A percentile compares a stretch with the other conserved stretches of the same genome.
Conservation (phyloP, 2,888 invertebrate species). For the Melanargia galathea region DNA sequence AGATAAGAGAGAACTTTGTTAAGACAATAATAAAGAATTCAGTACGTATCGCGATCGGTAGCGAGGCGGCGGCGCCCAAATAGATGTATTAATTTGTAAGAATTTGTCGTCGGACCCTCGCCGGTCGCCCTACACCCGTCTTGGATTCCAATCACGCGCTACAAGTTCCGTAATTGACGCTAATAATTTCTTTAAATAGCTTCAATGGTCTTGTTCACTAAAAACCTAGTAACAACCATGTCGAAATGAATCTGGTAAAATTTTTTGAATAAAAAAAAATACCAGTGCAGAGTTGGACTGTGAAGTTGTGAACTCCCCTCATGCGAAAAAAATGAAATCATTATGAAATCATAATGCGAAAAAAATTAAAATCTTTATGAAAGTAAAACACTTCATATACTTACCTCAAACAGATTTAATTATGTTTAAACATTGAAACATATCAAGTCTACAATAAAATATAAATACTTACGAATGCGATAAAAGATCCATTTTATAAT, state of each 20-base stretch:
- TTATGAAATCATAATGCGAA: too few relatives aligned
- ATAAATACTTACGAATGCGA: too few relatives aligned
- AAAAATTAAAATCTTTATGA: too few relatives aligned
- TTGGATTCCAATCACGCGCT: slow-evolving; percentile 80
- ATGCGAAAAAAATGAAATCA: too few relatives aligned
- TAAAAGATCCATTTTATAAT: not conserved
- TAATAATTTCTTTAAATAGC: slow-evolving; percentile 81
- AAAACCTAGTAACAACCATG: slow-evolving; percentile 22
- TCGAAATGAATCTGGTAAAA: not conserved
- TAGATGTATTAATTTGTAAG: slow-evolving; percentile 82
- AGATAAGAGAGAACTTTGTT: slow-evolving; percentile 57
- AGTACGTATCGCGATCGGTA: slow-evolving; percentile 68
- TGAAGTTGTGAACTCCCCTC: too few relatives aligned
- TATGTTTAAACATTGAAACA: too few relatives aligned
- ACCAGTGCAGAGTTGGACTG: too few relatives aligned
- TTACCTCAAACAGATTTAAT: too few relatives aligned
- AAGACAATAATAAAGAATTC: slow-evolving; percentile 74
- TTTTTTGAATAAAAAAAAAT: not conserved
- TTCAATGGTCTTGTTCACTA: slow-evolving; percentile 38
- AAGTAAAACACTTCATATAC: too few relatives aligned
- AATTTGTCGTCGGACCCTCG: slow-evolving; percentile 79
- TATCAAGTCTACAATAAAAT: too few relatives aligned
- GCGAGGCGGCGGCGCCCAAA: slow-evolving; percentile 63
- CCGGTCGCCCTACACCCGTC: slow-evolving; percentile 62
- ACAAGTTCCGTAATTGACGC: slow-evolving; percentile 80